These are phyloP conservation scores for Hartigia nigra DNA, from an alignment of 2,888 invertebrate genomes.

Conservation along the genomic window DNA sequence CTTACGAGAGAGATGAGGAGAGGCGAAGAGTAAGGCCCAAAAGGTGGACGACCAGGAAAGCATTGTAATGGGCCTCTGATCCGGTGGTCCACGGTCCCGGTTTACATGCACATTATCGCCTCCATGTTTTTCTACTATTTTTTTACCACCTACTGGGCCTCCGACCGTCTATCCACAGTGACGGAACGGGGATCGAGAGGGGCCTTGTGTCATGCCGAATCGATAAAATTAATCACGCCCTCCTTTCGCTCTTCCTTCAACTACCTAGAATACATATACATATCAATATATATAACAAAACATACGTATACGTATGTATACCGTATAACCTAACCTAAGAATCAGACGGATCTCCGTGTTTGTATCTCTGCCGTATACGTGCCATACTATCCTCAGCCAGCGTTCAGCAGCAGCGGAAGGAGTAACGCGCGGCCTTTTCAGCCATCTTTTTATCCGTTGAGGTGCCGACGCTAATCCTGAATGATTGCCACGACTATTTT, in stretches of 20 bases:
- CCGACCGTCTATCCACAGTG: neutral
- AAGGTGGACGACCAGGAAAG: neutral
- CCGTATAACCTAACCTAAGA: neutral
- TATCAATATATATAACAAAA: neutral
- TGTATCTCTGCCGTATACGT: neutral
- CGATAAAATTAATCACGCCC: constrained; percentile 25
- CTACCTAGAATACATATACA: neutral
- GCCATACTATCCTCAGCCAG: neutral
- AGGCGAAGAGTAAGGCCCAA: neutral
- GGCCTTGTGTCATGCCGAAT: constrained; percentile 21
- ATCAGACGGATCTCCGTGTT: neutral
- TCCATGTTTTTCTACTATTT: neutral
- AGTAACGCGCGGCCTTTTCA: constrained; percentile 15
- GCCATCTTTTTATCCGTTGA: constrained; percentile 22
- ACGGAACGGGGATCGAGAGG: neutral
- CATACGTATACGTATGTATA: neutral
- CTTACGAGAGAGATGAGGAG: neutral
- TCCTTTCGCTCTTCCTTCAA: neutral
- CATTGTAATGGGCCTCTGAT: constrained; percentile 1
- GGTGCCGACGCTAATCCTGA: constrained; percentile 25
- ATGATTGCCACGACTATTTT: constrained; percentile 21
- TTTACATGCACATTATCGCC: neutral
- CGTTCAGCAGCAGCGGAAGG: constrained; percentile 7
- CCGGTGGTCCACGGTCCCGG: constrained; percentile 6
- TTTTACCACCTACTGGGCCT: constrained; percentile 13